These are phyloP conservation scores for Enteromius argenteus DNA, from an alignment of 2,797 vertebrate genomes.

Conservation along the genomic window DNA sequence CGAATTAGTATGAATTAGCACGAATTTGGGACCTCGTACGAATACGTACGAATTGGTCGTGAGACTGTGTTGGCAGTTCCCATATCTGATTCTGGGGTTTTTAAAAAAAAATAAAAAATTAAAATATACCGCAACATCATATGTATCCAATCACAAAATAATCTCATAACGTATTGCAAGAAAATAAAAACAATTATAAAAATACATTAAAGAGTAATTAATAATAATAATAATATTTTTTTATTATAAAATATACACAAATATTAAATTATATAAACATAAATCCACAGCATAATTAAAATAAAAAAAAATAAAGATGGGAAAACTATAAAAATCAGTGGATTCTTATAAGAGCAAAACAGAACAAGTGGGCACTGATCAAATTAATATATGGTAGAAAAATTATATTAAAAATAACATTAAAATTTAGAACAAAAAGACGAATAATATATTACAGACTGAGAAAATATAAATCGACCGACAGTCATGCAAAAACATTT, in stretches of 20 bases:
- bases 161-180: neutral
- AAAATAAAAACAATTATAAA: neutral
- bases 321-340: neutral
- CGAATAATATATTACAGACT: neutral
- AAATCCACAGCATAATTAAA: neutral
- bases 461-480: neutral
- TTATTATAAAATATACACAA: neutral
- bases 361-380: neutral
- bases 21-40: no score
- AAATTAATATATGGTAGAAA: neutral
- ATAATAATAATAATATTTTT: neutral
- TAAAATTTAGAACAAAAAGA: neutral
- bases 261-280: neutral
- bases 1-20: no score
- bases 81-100: neutral
- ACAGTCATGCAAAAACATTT: neutral
- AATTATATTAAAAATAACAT: neutral
- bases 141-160: no score
- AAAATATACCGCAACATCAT: neutral
- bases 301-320: neutral
- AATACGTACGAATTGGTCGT: no score
- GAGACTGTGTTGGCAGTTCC: neutral
- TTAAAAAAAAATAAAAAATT: neutral
- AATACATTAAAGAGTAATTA: neutral
- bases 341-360: neutral